These are phyloP conservation scores for Dicranocentrus wangi DNA, from an alignment of 2,888 invertebrate species.

Conservation along the genomic window DNA sequence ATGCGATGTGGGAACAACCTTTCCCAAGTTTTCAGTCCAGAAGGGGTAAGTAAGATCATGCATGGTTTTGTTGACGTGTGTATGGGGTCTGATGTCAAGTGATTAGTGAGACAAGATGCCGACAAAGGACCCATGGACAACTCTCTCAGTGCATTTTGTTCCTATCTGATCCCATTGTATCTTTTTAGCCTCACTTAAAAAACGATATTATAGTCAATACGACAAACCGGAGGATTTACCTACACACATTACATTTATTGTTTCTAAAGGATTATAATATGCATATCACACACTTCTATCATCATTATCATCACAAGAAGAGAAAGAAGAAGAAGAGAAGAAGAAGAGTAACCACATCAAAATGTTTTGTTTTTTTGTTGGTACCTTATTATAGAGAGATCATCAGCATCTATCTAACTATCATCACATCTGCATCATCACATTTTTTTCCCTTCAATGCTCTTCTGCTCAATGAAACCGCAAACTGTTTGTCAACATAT, in stretches of 20 bases:
- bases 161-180: constrained; percentile 49
- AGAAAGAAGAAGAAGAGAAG: constrained; percentile 5
- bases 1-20: constrained; percentile 19
- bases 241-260: constrained; percentile 29
- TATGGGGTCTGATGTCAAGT: constrained; percentile 71
- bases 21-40: no score
- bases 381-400: no score
- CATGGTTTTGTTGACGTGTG: constrained; percentile 69
- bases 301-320: constrained; percentile 38
- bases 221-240: no score
- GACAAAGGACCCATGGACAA: constrained; percentile 68
- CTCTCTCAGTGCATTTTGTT: constrained; percentile 38
- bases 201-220: neutral
- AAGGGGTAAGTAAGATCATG: neutral
- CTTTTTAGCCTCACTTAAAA: constrained; percentile 9
- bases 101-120: constrained; percentile 71
- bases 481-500: constrained; percentile 45
- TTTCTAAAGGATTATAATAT: constrained; percentile 55
- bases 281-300: constrained; percentile 57
- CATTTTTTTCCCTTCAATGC: neutral
- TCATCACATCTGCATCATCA: neutral
- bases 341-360: no score
- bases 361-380: no score
- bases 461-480: constrained; percentile 50
- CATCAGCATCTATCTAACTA: no score